Evolutionary conservation across 2,113 vertebrate species (phyloP), one percentile per base, ranked within the genome.

Genomic region (Gadus chalcogrammus): DNA sequence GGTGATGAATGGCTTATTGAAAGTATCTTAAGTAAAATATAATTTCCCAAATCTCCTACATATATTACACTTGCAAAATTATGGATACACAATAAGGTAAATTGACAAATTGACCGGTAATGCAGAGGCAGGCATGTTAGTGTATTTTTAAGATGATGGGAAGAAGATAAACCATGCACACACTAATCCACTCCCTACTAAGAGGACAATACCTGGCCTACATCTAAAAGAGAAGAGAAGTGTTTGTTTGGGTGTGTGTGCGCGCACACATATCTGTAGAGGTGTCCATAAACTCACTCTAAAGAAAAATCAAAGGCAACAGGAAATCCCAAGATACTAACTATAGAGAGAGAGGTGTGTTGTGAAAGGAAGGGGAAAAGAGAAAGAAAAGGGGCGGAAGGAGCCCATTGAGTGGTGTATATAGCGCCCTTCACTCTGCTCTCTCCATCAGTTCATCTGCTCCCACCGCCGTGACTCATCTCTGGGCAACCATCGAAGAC

Each of bases 181-280:
- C 73, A 58, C 35, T 27, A 66, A 61, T 27, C 20, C 18, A 12
- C 4, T 48, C 24, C 61, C 53, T 42, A 48, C 65, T 59, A 72
- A 73, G 64, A 16, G 77, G 42, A 69, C 65, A 79, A 84, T 79
- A 75, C 67, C 63, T 79, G 85, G 81, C 87, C 88, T 76, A 88
- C 62, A 85, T 84, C 16, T 31, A 79, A 64, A 75, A 62, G 64
- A 87, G 75, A 80, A 76, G 11, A 6, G 11, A 6, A 31, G 63
- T n/a, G 28, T 69, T 35, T 75, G 38, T 65, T 24, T 17, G 74
- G 63, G 20, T 55, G 28, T 31, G 31, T 35, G 28, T 69, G 52
- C n/a, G 42, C 31, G 4, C 31, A 35, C 31, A 35, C 6, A 35
- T 35, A 35, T 35, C 31, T 65, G 24, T 17, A 72, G 65, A 22